Percentiles rank a stretch among this genome's conserved stretches.
Evolutionary conservation across 2,888 invertebrate species (phyloP).

Genomic region (Lacanobia wlatinum): DNA sequence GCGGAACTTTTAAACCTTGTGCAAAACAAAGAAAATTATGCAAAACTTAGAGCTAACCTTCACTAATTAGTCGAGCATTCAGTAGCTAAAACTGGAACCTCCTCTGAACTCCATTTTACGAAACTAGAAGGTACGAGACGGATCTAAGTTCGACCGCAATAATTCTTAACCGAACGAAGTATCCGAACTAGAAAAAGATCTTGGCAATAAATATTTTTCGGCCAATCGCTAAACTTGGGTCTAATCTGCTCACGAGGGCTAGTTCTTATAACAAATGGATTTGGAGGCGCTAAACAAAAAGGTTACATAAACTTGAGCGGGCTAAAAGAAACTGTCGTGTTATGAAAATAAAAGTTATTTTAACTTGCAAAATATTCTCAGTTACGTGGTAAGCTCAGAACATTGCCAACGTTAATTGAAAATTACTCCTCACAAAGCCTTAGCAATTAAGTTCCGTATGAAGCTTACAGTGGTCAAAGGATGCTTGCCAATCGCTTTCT

Average conservation of each 20-base stretch:
- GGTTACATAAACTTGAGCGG: slow-evolving; percentile 36
- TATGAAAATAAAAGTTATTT: slow-evolving; percentile 17
- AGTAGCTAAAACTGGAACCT: slow-evolving; percentile 10
- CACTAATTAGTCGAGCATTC: slow-evolving; percentile 27
- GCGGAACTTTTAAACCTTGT: slow-evolving; percentile 26
- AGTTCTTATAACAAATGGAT: slow-evolving; percentile 48
- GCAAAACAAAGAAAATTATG: slow-evolving; percentile 50
- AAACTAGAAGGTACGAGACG: slow-evolving; percentile 8
- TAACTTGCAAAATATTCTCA: slow-evolving; percentile 14
- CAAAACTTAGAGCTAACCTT: slow-evolving; percentile 38
- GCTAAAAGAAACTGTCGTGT: slow-evolving; percentile 12
- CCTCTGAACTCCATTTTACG: slow-evolving; percentile 6
- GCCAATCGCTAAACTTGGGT: slow-evolving; percentile 47
- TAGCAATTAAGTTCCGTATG: slow-evolving; percentile 36
- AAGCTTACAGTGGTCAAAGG: slow-evolving; percentile 48
- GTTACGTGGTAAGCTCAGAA: slow-evolving; percentile 18
- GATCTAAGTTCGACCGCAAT: slow-evolving; percentile 34
- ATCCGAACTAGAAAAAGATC: slow-evolving; percentile 41
- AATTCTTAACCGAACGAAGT: slow-evolving; percentile 36
- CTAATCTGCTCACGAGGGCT: slow-evolving; percentile 46
- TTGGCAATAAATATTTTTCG: slow-evolving; percentile 57
- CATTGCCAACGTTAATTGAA: slow-evolving; percentile 33
- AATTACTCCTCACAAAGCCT: slow-evolving; percentile 36
- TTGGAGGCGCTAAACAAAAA: slow-evolving; percentile 50
- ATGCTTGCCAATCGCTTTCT: slow-evolving; percentile 27